Percentiles rank a stretch among this genome's conserved stretches.
Evolutionary conservation across 2,113 vertebrate species (phyloP).

Genomic region (Syrmaticus mikado): DNA sequence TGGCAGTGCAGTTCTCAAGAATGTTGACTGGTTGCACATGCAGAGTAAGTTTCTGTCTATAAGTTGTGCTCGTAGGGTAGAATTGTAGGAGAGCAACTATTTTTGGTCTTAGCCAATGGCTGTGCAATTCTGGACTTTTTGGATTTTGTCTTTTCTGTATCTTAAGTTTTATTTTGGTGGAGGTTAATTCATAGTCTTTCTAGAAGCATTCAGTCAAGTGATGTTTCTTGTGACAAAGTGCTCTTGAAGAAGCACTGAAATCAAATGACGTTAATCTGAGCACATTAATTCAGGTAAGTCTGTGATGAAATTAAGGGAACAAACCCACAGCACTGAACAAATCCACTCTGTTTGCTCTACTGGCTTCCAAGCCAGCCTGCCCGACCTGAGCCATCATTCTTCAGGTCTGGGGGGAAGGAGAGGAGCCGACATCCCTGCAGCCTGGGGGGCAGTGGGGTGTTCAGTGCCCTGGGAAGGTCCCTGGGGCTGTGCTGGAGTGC

Average conservation of each 20-base stretch:
- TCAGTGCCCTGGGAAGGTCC: no score
- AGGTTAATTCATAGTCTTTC: not conserved
- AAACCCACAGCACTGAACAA: no score
- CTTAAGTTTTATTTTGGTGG: not conserved
- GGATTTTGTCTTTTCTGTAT: not conserved
- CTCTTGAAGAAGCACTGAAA: not conserved
- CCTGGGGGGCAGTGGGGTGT: no score
- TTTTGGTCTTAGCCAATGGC: not conserved
- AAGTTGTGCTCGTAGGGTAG: not conserved
- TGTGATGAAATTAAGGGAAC: not conserved
- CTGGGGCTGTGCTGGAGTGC: no score
- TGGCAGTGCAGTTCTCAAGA: no score
- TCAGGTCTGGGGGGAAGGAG: no score
- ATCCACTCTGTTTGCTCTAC: no score
- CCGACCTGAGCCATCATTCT: not conserved
- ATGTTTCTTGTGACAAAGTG: not conserved
- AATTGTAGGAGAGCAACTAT: not conserved
- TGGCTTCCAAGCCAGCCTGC: no score
- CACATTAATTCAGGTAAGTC: not conserved
- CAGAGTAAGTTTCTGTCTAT: not conserved
- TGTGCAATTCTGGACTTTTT: not conserved
- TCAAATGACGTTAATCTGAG: accelerated
- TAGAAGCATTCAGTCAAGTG: not conserved
- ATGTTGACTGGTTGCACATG: not conserved
- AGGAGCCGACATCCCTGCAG: no score